A percentile compares a stretch with the other conserved stretches of the same genome.
phyloP scores from a whole-genome alignment of 2,113 vertebrate species.

The Podarcis raffonei region DNA sequence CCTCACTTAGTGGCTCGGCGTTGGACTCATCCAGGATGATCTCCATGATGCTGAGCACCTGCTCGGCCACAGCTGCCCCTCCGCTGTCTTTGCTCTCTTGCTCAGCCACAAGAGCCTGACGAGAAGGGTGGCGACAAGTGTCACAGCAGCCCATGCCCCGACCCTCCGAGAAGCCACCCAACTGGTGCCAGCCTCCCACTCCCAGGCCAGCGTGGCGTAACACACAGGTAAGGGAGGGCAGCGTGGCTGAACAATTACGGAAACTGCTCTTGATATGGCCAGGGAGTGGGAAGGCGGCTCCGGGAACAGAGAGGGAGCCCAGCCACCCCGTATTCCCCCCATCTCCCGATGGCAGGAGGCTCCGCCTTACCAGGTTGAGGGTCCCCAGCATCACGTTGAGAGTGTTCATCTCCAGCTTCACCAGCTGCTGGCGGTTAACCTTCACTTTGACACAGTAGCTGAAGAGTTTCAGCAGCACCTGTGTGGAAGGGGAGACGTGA shows the following conservation, averaged over 20 bases:
- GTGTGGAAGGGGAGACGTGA: not conserved
- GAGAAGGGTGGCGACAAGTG: not conserved
- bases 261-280: not conserved
- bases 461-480: constrained; percentile 96
- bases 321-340: not conserved
- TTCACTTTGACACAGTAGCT: constrained; percentile 99
- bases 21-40: constrained; percentile 98
- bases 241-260: not conserved
- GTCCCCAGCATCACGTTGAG: constrained; percentile 98
- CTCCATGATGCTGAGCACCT: constrained; percentile 99
- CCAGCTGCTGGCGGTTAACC: constrained; percentile 94
- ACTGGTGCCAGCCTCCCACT: not conserved
- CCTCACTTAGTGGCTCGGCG: constrained; percentile 93
- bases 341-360: not conserved
- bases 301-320: not conserved
- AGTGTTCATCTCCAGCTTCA: constrained; percentile 98
- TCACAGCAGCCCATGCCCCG: not conserved
- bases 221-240: not conserved
- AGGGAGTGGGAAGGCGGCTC: too few relatives aligned
- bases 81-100: constrained; percentile 98
- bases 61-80: constrained; percentile 94
- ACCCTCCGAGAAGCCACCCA: not conserved
- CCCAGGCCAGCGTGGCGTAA: not conserved
- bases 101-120: constrained; percentile 93
- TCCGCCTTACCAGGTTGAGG: constrained; percentile 87